phyloP scores from a whole-genome alignment of 2,113 vertebrate genomes.

The Mugil cephalus region DNA sequence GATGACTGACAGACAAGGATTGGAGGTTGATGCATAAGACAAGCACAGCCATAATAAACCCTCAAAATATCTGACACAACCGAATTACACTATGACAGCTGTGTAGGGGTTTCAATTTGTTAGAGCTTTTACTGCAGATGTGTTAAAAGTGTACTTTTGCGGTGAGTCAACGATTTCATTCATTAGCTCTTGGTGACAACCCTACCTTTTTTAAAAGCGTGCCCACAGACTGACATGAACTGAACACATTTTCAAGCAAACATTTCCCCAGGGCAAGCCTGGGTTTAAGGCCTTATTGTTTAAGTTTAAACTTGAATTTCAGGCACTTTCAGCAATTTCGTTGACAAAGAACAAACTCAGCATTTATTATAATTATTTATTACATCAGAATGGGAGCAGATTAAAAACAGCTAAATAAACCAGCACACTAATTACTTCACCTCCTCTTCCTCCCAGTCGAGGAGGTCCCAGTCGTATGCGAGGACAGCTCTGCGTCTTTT shows the following conservation, averaged over 20 bases:
- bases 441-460: constrained; percentile 99
- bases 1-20: constrained; percentile 13
- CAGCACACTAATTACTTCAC: constrained; percentile 63
- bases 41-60: constrained; percentile 6
- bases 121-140: neutral
- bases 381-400: neutral
- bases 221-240: neutral
- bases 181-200: too few relatives aligned
- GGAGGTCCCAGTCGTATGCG: constrained; percentile 97
- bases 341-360: neutral
- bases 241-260: constrained; percentile 1
- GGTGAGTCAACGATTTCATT: neutral
- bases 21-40: constrained; percentile 9
- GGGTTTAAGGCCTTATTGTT: neutral
- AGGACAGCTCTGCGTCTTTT: constrained; percentile 94
- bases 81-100: neutral
- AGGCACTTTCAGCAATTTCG: neutral
- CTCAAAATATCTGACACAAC: neutral
- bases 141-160: neutral
- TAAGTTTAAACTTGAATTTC: neutral
- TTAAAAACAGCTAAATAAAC: neutral
- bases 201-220: neutral
- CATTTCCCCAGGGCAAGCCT: neutral
- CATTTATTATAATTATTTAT: neutral
- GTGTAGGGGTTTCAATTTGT: neutral